phyloP scores from a whole-genome alignment of 2,888 invertebrate genomes.

The Drosophila merina region DNA sequence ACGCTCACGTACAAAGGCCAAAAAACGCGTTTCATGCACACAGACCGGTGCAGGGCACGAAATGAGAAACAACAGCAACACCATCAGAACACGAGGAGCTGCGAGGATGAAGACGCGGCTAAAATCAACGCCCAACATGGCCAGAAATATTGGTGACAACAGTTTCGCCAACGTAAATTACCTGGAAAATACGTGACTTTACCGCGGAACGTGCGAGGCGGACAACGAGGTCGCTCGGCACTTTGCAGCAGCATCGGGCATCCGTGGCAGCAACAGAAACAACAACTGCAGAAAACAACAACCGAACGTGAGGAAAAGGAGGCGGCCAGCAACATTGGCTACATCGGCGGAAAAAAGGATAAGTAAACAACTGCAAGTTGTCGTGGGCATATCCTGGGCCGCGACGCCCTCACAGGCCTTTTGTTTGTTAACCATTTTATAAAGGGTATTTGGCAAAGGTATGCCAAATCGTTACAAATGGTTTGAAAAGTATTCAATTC shows the following conservation, averaged over 20 bases:
- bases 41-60: conserved; percentile 16
- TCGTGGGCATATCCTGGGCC: conserved; percentile 27
- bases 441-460: neutral
- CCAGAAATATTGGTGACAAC: conserved; percentile 79
- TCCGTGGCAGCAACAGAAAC: conserved; percentile 15
- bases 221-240: conserved; percentile 26
- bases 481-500: neutral
- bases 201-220: conserved; percentile 64
- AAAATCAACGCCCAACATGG: conserved; percentile 62
- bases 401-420: conserved; percentile 27
- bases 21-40: conserved; percentile 74
- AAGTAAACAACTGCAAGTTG: conserved; percentile 58
- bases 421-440: conserved; percentile 20
- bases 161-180: conserved; percentile 83
- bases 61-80: conserved; percentile 28
- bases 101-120: conserved; percentile 34
- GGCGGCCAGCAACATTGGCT: conserved; percentile 14
- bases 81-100: conserved; percentile 1
- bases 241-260: conserved; percentile 19
- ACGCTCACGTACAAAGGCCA: conserved; percentile 74
- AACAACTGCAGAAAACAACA: conserved; percentile 10
- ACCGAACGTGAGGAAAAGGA: conserved; percentile 40
- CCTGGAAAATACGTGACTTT: conserved; percentile 83
- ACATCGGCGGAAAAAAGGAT: conserved; percentile 15
- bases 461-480: neutral